Conservation (phyloP, 2,888 invertebrate species). For the Eustalomyia histrio region DNA sequence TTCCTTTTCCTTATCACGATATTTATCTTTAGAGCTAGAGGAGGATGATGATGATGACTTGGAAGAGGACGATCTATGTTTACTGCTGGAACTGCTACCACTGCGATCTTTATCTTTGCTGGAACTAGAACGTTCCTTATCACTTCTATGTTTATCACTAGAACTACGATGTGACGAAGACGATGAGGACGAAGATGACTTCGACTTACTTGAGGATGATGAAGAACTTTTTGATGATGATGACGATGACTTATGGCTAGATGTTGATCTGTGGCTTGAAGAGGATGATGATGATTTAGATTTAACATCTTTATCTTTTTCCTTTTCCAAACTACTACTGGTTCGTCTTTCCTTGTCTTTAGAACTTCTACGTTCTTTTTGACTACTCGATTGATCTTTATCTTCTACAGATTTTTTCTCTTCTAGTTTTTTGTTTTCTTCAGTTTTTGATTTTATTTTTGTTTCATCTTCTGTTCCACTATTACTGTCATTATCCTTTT, state of each 20-base stretch:
- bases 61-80: constrained; percentile 69
- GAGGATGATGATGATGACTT: constrained; percentile 69
- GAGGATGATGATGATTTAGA: constrained; percentile 73
- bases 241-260: constrained; percentile 75
- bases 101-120: constrained; percentile 74
- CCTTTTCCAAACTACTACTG: constrained; percentile 67
- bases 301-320: constrained; percentile 75
- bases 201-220: constrained; percentile 67
- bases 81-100: constrained; percentile 73
- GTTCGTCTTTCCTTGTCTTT: constrained; percentile 63
- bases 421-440: constrained; percentile 54
- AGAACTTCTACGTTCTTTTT: constrained; percentile 69
- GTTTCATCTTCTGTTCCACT: constrained; percentile 71
- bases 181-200: constrained; percentile 65
- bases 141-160: constrained; percentile 79
- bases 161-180: constrained; percentile 77
- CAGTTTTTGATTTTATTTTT: constrained; percentile 75
- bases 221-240: constrained; percentile 74
- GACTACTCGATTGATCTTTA: constrained; percentile 64
- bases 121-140: constrained; percentile 71
- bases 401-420: constrained; percentile 65
- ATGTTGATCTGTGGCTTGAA: constrained; percentile 77
- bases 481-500: constrained; percentile 74
- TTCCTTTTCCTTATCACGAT: constrained; percentile 74
- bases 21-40: constrained; percentile 80